Evolutionary conservation across 2,797 vertebrate species (phyloP), one percentile per base, ranked within the genome.

Genomic region (Lacerta viridis): DNA sequence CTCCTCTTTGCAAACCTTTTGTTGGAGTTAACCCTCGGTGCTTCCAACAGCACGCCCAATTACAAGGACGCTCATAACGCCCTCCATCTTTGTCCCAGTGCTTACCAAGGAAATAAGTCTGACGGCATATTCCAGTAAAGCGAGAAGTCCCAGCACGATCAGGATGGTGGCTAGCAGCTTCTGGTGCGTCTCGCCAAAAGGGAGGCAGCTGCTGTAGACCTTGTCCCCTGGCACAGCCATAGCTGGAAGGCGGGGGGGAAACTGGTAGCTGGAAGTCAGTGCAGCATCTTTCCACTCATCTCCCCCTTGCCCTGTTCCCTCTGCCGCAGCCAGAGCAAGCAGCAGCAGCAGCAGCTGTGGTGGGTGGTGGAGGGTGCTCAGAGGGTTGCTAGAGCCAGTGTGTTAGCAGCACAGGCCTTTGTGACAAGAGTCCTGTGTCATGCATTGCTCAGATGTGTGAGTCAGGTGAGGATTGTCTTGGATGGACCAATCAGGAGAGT

Each of bases 401-500:
- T 82, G 13, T 92, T 66, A 87, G 71, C 86, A 41, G 27, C 36
- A 74, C 27, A 41, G 13, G n/a, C 90, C 85, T 29, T 55, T 91
- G 92, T 92, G 90, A 87, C 71, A 87, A 91, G 72, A 15, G 79
- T 20, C 87, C 36, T 11, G 89, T 92, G 85, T 91, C 93, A 93
- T 55, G 50, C 50, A 15, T 90, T 86, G 18, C 13, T 83, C 80
- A 77, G 90, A 83, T 80, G 18, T 13, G 66, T 13, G 66, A 84
- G 89, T 88, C 76, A 1, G 74, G 9, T 39, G 41, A 84, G 76
- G 59, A 83, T 55, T 89, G 84, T 89, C 84, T 68, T 77, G 29
- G 43, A 0, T 90, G 92, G 94, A 27, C 90, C 86, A 88, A 88
- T 90, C 89, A 90, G 85, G 68, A 50, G 64, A 27, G 27, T 3